A percentile compares a stretch with the other conserved stretches of the same genome.
These are phyloP conservation scores for Proisotoma minuta DNA, from an alignment of 2,888 invertebrate genomes.

Conservation along the genomic window DNA sequence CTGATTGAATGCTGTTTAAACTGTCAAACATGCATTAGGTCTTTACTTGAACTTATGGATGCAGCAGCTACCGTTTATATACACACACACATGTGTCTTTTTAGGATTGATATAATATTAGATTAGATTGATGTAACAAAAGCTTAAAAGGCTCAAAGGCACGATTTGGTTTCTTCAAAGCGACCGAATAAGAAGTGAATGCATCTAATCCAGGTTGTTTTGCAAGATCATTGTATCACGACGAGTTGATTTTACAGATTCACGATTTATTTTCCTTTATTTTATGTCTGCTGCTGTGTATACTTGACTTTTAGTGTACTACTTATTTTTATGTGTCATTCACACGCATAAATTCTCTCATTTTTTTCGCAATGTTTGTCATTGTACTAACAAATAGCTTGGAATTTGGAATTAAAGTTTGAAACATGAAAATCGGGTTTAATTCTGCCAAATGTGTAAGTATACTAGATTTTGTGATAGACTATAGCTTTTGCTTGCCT, in stretches of 20 bases:
- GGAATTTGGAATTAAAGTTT: no score
- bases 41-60: no score
- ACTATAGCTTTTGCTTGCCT: no score
- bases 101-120: neutral
- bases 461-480: no score
- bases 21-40: neutral
- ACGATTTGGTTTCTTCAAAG: neutral
- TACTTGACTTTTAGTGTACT: no score
- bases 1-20: slow-evolving; percentile 1
- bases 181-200: neutral
- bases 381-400: no score
- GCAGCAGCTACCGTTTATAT: neutral
- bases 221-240: slow-evolving; percentile 7
- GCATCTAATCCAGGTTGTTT: neutral
- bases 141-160: neutral
- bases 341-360: no score
- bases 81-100: neutral
- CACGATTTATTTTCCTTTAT: neutral
- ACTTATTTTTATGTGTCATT: no score
- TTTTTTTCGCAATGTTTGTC: no score
- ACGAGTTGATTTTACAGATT: slow-evolving; percentile 1
- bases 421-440: no score
- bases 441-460: no score
- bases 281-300: neutral
- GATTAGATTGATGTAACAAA: neutral